Base-by-base conservation (phyloP, 2,113 vertebrate genomes). In the Leptocoma aspasia region DNA sequence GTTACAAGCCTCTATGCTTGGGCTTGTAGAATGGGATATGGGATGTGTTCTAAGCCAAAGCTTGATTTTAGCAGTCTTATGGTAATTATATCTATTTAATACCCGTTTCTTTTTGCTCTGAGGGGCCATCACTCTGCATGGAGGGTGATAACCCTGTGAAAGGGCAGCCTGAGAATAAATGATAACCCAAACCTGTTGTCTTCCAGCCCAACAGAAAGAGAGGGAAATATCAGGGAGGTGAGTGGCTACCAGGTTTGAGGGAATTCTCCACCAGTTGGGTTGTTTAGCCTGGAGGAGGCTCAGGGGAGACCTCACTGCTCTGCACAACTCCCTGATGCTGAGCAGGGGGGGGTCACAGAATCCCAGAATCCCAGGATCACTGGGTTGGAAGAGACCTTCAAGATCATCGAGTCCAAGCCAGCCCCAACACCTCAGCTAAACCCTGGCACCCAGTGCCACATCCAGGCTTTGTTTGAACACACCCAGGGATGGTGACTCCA, bases 141-240 rank as follows among this genome's bases (percentile, higher is more conserved):
- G 39, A 66, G 14, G 15, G 16, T 15, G 45, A 7, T 2, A 33
- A 39, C 28, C 15, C 64, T 42, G 14, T 10, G 35, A 61, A 42
- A 84, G 21, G 7, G 19, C 33, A 63, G 35, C 61, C 11, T 18
- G 45, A n/a, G 24, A 13, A 56, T 8, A 59, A 80, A 37, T 10
- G 1, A 1, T 3, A 49, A 31, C 30, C 24, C 14, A 3, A 9
- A 49, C 3, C 15, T 31, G 0, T 9, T 14, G 1, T 50, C 53
- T 21, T 30, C 77, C 76, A 20, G 30, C n/a, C 28, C 13, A 1
- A 3, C 10, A 7, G 59, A 30, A 23, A 22, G 9, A 3, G 6
- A 22, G 26, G 0, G 17, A 41, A 56, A 19, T 1, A 13, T 5
- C 6, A 4, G 27, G 28, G 18, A 15, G 15, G 23, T n/a, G 5